Conservation (phyloP, 2,797 vertebrate genomes). For the Chaunax sp. region DNA sequence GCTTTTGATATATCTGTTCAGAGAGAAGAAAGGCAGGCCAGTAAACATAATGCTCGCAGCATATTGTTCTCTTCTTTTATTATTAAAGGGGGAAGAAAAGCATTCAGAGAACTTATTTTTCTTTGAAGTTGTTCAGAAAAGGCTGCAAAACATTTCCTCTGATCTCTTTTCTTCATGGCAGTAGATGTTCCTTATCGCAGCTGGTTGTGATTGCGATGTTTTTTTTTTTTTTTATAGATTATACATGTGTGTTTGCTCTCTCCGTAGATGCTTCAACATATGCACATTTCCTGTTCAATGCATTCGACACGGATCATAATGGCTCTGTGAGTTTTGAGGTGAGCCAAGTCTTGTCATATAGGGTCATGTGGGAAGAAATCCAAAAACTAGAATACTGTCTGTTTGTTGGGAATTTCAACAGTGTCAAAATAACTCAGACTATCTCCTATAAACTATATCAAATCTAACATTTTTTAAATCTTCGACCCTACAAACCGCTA, state of each 20-base stretch:
- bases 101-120: neutral
- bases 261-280: constrained; percentile 95
- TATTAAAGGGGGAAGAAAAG: too few species aligned
- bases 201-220: neutral
- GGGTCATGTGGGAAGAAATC: too few species aligned
- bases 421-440: neutral
- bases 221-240: neutral
- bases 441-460: neutral
- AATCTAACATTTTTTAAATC: constrained; percentile 7
- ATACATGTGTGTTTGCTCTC: neutral
- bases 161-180: too few species aligned
- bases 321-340: constrained; percentile 99
- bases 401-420: too few species aligned
- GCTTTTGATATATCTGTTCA: constrained; percentile 62
- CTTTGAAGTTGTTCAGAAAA: constrained; percentile 48
- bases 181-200: too few species aligned
- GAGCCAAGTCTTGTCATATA: constrained; percentile 55
- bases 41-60: constrained; percentile 35
- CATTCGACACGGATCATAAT: constrained; percentile 98
- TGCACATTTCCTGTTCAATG: constrained; percentile 98
- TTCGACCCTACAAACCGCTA: neutral
- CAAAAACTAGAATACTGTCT: too few species aligned
- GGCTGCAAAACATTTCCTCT: too few species aligned
- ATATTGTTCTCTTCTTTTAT: neutral
- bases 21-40: constrained; percentile 43